Evolutionary conservation across 2,888 invertebrate genomes (phyloP), one percentile per base, ranked within the genome.

Genomic region (Cephus runcator): DNA sequence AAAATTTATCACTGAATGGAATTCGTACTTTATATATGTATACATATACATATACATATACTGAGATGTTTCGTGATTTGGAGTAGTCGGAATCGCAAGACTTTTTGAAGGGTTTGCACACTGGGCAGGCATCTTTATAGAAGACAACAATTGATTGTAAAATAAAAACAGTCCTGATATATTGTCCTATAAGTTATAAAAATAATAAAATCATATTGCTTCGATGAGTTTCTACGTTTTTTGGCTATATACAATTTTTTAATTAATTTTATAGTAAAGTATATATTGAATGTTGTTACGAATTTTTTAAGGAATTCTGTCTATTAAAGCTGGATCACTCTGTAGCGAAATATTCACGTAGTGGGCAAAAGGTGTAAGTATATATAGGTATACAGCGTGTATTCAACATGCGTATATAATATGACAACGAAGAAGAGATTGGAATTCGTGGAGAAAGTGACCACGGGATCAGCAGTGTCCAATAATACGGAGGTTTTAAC

Each of bases 341-440:
- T 71, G 33, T 71, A 71, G 12, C 1, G 4, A 34, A 15, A 31
- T 34, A 34, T 34, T 31, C 71, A 34, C 12, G 71, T 23, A 76
- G 75, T 34, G 36, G 34, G 78, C 75, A 76, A 73, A 75, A 73
- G 76, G 36, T 73, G n/a, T 56, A 73, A 71, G 35, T 78, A 35
- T 71, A 56, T 36, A 69, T 69, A 31, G 56, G 31, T 75, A 69
- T 75, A 34, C 73, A 73, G 73, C 71, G 75, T 73, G 74, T 36
- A 40, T 31, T 12, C 31, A n/a, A 76, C 74, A 35, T 56, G 33
- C 76, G 74, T 73, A 35, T 71, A 35, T 71, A 35, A 76, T 73
- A 73, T 76, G 79, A 76, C 76, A 79, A 79, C 76, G 79, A 74
- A 79, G 79, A 74, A 40, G 76, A 79, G 79, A 74, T 74, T 73